These are phyloP conservation scores for Hyalella azteca DNA, from an alignment of 2,888 invertebrate species.

Conservation along the genomic window DNA sequence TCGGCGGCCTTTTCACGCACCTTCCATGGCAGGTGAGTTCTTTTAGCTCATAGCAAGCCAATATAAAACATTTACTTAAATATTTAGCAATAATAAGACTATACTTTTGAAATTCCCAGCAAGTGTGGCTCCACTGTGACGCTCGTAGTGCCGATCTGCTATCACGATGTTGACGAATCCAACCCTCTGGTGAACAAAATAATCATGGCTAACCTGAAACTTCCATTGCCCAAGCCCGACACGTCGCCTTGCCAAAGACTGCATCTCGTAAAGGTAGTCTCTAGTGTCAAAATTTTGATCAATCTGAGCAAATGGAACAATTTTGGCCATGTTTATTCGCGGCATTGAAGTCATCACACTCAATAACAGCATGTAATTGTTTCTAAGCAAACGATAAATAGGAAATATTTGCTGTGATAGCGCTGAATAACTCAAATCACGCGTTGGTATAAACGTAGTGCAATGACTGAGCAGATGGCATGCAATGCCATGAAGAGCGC, in stretches of 20 bases:
- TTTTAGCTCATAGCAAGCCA: background rate
- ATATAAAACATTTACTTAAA: background rate
- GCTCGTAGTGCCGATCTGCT: slow-evolving; percentile 46
- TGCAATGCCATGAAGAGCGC: slow-evolving; percentile 46
- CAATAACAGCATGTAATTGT: background rate
- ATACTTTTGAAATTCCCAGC: background rate
- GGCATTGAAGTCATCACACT: background rate
- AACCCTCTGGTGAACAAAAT: slow-evolving; percentile 43
- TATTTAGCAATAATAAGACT: background rate
- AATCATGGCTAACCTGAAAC: slow-evolving; percentile 44
- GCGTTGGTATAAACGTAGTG: background rate
- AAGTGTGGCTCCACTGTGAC: slow-evolving; percentile 37
- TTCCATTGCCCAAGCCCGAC: slow-evolving; percentile 15
- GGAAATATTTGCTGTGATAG: background rate
- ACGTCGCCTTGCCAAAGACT: background rate
- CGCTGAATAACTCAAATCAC: background rate
- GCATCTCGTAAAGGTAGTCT: slow-evolving; percentile 5
- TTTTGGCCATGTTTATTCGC: background rate
- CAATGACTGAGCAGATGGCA: slow-evolving; percentile 39
- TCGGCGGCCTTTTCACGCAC: slow-evolving; percentile 45
- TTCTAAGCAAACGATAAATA: background rate
- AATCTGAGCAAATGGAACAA: too few relatives aligned
- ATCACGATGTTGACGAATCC: slow-evolving; percentile 39
- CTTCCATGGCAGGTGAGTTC: background rate
- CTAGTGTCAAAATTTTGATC: too few relatives aligned